phyloP scores from a whole-genome alignment of 2,888 invertebrate species.

The Euzetes globulus region DNA sequence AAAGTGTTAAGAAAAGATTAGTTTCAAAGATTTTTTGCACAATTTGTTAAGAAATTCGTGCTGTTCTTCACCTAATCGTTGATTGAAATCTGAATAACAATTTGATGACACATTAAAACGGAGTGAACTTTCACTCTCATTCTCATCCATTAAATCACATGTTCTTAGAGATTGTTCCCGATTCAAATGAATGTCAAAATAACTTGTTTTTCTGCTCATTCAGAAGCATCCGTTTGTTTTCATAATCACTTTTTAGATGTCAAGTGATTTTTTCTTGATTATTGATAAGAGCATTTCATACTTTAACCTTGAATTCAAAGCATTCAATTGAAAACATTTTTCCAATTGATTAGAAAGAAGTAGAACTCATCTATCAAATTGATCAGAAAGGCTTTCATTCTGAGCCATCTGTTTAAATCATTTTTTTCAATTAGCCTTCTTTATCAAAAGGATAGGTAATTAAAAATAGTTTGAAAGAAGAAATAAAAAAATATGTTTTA shows the following conservation, averaged over 20 bases:
- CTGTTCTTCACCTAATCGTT: background rate
- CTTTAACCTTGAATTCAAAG: background rate
- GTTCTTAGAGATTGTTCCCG: background rate
- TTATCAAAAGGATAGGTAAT: background rate
- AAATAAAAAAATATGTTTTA: background rate
- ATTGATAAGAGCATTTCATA: background rate
- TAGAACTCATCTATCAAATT: no score
- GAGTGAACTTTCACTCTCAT: background rate
- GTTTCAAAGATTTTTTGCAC: no score
- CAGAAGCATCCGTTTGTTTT: background rate
- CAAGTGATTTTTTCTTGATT: background rate
- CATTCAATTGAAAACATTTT: no score
- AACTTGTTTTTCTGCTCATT: background rate
- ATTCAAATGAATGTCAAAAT: background rate
- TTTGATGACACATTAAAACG: background rate
- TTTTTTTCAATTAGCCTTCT: background rate
- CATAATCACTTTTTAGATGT: background rate
- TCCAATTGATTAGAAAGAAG: no score
- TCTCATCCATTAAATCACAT: background rate
- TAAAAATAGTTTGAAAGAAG: background rate
- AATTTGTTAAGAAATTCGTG: background rate
- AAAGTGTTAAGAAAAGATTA: no score
- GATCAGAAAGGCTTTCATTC: no score
- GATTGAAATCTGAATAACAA: background rate
- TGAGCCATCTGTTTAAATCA: background rate